phyloP scores from a whole-genome alignment of 2,888 invertebrate genomes.

The Eupithecia exiguata region DNA sequence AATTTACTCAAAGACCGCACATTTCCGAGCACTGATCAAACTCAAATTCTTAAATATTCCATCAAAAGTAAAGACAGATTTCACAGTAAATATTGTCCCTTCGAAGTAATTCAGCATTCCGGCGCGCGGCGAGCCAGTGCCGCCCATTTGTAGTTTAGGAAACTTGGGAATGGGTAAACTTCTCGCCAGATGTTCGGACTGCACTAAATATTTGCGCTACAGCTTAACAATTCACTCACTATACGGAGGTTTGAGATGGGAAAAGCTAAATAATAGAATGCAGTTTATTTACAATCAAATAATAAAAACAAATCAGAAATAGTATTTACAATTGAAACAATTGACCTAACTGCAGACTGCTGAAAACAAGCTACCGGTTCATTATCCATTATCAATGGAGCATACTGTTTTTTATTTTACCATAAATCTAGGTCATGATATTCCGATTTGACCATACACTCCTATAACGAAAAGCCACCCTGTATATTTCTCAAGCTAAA shows the following conservation, averaged over 20 bases:
- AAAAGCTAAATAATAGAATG: too few relatives aligned
- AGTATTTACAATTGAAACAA: too few relatives aligned
- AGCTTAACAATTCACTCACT: not conserved
- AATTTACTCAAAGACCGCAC: not conserved
- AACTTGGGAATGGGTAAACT: slow-evolving; percentile 46
- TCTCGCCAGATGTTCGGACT: slow-evolving; percentile 40
- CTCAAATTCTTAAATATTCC: not conserved
- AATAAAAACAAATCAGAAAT: too few relatives aligned
- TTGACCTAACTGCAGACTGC: too few relatives aligned
- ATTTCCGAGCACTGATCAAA: not conserved
- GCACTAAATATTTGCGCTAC: slow-evolving; percentile 36
- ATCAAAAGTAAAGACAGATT: slow-evolving; percentile 4
- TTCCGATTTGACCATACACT: too few relatives aligned
- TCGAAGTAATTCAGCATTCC: slow-evolving; percentile 42
- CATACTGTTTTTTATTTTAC: too few relatives aligned
- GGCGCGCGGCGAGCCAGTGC: slow-evolving; percentile 24
- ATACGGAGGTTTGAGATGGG: too few relatives aligned
- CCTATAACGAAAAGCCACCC: too few relatives aligned
- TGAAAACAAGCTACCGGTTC: too few relatives aligned
- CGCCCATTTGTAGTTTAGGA: slow-evolving; percentile 37
- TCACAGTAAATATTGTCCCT: slow-evolving; percentile 36
- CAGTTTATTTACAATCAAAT: too few relatives aligned
- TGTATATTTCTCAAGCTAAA: slow-evolving; percentile 15
- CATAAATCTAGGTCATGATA: too few relatives aligned
- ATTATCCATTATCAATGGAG: too few relatives aligned